These are phyloP conservation scores for Tachysurus fulvidraco DNA, from an alignment of 2,113 vertebrate species.

Conservation along the genomic window DNA sequence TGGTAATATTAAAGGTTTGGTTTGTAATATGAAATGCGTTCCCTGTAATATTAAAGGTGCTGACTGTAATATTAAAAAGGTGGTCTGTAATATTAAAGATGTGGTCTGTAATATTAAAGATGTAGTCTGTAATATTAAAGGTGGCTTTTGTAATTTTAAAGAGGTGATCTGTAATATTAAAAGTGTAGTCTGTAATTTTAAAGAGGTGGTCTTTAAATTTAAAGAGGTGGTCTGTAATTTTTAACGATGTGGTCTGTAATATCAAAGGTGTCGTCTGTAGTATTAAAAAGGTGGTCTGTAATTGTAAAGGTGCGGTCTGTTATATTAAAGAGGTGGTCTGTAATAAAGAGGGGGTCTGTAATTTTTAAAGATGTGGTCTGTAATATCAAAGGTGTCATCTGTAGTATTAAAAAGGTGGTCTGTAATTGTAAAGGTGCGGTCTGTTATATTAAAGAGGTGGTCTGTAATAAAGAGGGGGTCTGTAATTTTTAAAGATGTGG, in stretches of 20 bases:
- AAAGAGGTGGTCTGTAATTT: neutral
- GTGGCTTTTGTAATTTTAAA: neutral
- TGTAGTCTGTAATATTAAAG: neutral
- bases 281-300: neutral
- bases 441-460: neutral
- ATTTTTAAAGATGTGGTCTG: neutral
- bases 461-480: neutral
- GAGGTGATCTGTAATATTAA: neutral
- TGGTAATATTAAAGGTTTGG: too few species aligned
- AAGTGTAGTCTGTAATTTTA: neutral
- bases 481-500: neutral
- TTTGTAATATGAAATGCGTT: too few species aligned
- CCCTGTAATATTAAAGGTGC: neutral
- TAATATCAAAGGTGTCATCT: neutral
- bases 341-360: neutral
- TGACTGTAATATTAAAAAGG: too few species aligned
- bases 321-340: neutral
- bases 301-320: neutral
- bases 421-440: neutral
- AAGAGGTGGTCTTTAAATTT: neutral
- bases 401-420: neutral
- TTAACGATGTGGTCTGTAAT: neutral
- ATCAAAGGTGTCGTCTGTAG: neutral
- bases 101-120: neutral
- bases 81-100: neutral